Percentiles rank a stretch among this genome's conserved stretches.
Evolutionary conservation across 1,140 invertebrate genomes (phyloP).

Genomic region (Bombus polaris): DNA sequence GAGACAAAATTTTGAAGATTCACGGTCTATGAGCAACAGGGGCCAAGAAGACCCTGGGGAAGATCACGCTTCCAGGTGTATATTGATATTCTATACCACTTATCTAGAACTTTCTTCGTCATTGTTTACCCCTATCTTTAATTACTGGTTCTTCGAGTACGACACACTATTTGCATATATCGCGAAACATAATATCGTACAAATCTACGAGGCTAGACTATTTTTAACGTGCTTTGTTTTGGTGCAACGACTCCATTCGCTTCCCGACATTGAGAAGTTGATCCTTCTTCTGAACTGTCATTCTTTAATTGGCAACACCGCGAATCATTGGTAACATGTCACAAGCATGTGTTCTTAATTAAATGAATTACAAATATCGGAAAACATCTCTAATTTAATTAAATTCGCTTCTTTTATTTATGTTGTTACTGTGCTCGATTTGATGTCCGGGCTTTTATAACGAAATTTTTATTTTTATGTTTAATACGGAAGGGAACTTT

Average conservation of each 20-base stretch:
- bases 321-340: conserved; percentile 17
- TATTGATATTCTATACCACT: not conserved
- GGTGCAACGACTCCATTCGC: conserved; percentile 55
- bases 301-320: conserved; percentile 36
- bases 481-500: not conserved
- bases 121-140: not conserved
- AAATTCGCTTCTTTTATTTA: conserved; percentile 3
- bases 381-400: not conserved
- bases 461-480: not conserved
- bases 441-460: too few relatives aligned
- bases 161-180: conserved; percentile 2
- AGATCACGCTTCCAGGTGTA: conserved; percentile 81
- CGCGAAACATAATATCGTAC: conserved; percentile 41
- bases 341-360: conserved; percentile 38
- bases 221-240: conserved; percentile 66
- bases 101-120: conserved; percentile 14
- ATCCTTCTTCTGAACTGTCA: conserved; percentile 36
- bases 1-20: conserved; percentile 74
- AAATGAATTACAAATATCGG: conserved; percentile 20
- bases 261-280: not conserved
- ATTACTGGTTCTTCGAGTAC: too few relatives aligned
- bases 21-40: conserved; percentile 81
- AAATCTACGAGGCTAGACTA: conserved; percentile 26
- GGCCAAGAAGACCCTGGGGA: conserved; percentile 82
- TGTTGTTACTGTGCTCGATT: too few relatives aligned